A percentile compares a stretch with the other conserved stretches of the same genome.
Conservation (phyloP, 2,888 invertebrate genomes). For the Cataglyphis livida region DNA sequence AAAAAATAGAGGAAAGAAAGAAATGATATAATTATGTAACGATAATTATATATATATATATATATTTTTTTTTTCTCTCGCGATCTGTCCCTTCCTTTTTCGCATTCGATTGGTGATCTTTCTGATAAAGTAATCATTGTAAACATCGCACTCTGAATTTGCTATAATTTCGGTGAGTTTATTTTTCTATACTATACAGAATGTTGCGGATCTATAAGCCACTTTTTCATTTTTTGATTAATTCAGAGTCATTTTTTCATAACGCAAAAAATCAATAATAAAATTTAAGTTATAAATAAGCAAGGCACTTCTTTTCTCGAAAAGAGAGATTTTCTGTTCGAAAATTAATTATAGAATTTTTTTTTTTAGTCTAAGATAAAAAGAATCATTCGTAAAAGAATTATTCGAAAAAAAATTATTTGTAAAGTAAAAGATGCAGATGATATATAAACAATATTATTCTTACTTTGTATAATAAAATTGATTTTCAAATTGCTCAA, state of each 20-base stretch:
- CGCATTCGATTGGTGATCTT: slow-evolving; percentile 3
- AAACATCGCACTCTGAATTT: neutral
- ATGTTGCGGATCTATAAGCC: neutral
- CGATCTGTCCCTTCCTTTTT: slow-evolving; percentile 69
- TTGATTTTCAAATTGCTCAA: neutral
- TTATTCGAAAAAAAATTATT: neutral
- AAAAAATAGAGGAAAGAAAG: slow-evolving; percentile 35
- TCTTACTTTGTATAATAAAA: neutral
- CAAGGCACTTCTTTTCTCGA: neutral
- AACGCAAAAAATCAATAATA: neutral
- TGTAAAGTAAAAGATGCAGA: neutral
- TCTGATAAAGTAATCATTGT: neutral
- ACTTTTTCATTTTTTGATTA: slow-evolving; percentile 8
- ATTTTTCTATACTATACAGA: neutral
- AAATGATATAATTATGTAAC: slow-evolving; percentile 54
- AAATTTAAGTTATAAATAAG: neutral
- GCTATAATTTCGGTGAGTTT: neutral
- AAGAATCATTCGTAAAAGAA: neutral
- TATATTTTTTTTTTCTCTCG: slow-evolving; percentile 10
- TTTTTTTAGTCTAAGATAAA: neutral
- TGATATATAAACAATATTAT: neutral
- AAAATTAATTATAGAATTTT: neutral
- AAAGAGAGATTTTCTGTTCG: neutral
- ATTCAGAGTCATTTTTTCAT: neutral
- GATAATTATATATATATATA: slow-evolving; percentile 21